phyloP scores from a whole-genome alignment of 2,888 invertebrate genomes.

The Smittia aterrima region DNA sequence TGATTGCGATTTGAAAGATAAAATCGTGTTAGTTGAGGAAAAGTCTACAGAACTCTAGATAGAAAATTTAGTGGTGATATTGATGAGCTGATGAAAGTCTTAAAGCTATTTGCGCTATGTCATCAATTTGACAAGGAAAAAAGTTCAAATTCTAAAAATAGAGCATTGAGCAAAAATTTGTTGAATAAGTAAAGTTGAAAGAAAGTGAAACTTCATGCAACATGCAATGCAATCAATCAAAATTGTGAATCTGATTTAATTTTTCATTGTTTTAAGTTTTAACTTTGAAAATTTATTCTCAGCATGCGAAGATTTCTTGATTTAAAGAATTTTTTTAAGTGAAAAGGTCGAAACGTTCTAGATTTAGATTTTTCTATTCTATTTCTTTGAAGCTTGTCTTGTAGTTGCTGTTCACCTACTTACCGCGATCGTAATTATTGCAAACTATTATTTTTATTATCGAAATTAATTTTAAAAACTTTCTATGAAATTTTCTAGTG shows the following conservation, averaged over 20 bases:
- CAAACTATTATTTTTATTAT: neutral
- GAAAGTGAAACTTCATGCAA: constrained; percentile 14
- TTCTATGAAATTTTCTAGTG: neutral
- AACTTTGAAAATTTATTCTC: neutral
- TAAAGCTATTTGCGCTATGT: neutral
- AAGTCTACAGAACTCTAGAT: neutral
- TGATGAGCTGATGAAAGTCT: neutral
- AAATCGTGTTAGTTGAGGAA: neutral
- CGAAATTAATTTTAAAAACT: neutral
- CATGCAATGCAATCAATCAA: constrained; percentile 45
- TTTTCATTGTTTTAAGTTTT: neutral
- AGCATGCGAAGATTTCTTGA: neutral
- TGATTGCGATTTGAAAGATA: constrained; percentile 1
- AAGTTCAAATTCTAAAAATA: neutral
- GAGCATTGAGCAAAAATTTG: neutral
- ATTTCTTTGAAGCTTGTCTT: neutral
- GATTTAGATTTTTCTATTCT: neutral
- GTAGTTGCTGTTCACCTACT: constrained; percentile 4
- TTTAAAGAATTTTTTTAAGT: neutral
- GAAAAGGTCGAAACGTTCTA: neutral
- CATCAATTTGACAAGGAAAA: neutral
- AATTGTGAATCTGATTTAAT: neutral
- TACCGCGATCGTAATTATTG: neutral
- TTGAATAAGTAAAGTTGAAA: neutral
- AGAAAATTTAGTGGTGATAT: neutral